These are phyloP conservation scores for Urocitellus parryii DNA, from an alignment of 2,113 vertebrate species.

Conservation along the genomic window DNA sequence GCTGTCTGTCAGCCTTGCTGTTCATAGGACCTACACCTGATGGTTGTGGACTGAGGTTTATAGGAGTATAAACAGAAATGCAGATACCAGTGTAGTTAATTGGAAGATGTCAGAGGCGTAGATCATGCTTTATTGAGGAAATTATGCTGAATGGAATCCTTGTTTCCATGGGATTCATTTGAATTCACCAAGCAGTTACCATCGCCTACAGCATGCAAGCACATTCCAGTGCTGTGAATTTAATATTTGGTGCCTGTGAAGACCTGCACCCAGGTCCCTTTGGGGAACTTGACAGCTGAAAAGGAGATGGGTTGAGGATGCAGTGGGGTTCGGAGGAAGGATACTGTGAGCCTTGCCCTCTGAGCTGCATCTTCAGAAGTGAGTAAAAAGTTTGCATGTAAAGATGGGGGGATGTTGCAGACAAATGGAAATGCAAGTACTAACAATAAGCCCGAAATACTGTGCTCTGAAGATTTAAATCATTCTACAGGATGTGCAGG, in stretches of 20 bases:
- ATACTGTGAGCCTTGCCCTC: not conserved
- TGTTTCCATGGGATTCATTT: not conserved
- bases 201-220: not conserved
- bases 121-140: conserved; percentile 25
- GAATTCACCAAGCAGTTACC: not conserved
- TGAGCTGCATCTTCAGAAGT: not conserved
- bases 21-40: not conserved
- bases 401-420: not conserved
- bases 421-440: not conserved
- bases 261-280: not conserved
- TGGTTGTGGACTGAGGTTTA: not conserved
- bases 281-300: fast-evolving
- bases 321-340: not conserved
- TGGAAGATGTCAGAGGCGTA: not conserved
- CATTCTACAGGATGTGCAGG: not conserved
- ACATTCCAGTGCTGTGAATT: not conserved
- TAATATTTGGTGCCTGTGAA: not conserved
- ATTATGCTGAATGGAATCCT: not conserved
- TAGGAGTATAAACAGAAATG: not conserved
- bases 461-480: not conserved
- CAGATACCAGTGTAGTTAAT: not conserved
- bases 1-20: not conserved
- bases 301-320: not conserved
- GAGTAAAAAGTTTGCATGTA: not conserved
- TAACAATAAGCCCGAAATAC: not conserved